phyloP scores from a whole-genome alignment of 2,113 vertebrate species.

The Labrus mixtus region DNA sequence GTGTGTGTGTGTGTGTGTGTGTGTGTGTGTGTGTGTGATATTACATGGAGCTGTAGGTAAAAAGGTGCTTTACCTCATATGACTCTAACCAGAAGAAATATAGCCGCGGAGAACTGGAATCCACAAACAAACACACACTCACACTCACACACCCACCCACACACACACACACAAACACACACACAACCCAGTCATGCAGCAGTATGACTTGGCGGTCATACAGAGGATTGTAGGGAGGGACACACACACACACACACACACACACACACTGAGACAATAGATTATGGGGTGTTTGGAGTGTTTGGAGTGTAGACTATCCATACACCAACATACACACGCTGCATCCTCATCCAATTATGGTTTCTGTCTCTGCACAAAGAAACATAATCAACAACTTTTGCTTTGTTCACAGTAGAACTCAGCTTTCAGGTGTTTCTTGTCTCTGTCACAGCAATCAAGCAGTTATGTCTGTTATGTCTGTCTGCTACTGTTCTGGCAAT shows the following conservation, averaged over 20 bases:
- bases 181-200: background rate
- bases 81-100: slow-evolving; percentile 8
- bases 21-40: background rate
- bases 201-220: background rate
- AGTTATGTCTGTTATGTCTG: background rate
- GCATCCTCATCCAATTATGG: background rate
- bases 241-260: too few relatives aligned
- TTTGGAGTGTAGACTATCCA: too few relatives aligned
- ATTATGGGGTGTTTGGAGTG: too few relatives aligned
- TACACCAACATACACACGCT: background rate
- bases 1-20: background rate
- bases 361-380: background rate
- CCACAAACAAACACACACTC: background rate
- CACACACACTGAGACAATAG: background rate
- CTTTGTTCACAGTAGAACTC: background rate
- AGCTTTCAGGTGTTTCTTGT: slow-evolving; percentile 8
- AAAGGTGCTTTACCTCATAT: slow-evolving; percentile 4
- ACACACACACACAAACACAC: background rate
- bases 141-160: background rate
- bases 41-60: background rate
- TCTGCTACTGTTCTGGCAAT: slow-evolving; percentile 10
- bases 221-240: background rate
- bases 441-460: slow-evolving; percentile 1
- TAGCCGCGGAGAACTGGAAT: background rate
- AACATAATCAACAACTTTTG: background rate